These are phyloP conservation scores for Theocolax elegans DNA, from an alignment of 1,140 invertebrate genomes.

Conservation along the genomic window DNA sequence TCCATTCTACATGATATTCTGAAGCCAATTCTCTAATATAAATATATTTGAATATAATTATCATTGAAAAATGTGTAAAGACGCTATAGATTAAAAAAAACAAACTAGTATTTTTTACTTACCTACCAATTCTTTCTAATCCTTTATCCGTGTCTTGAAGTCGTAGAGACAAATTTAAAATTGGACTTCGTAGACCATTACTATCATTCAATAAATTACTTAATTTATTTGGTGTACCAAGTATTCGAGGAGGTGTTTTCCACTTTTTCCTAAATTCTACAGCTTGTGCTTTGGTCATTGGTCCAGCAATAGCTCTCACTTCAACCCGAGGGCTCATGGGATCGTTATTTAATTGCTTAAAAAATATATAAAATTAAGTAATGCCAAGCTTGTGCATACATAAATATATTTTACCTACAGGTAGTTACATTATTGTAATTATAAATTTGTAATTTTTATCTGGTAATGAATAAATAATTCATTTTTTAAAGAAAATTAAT, in stretches of 20 bases:
- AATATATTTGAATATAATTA: constrained; percentile 38
- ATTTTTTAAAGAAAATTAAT: no score
- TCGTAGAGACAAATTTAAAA: constrained; percentile 66
- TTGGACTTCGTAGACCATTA: constrained; percentile 43
- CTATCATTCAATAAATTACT: constrained; percentile 8
- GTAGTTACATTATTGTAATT: no score
- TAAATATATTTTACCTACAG: no score
- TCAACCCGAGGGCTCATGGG: constrained; percentile 76
- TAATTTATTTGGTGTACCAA: constrained; percentile 42
- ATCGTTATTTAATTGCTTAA: constrained; percentile 72
- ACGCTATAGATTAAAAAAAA: constrained; percentile 12
- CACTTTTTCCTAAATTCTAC: constrained; percentile 79
- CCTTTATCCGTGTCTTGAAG: constrained; percentile 85
- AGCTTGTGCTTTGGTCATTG: constrained; percentile 82
- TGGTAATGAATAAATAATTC: constrained; percentile 9
- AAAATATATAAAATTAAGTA: constrained; percentile 45
- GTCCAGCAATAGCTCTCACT: constrained; percentile 85
- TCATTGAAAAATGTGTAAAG: no score
- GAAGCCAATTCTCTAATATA: constrained; percentile 77
- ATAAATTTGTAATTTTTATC: constrained; percentile 15
- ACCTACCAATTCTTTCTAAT: constrained; percentile 84
- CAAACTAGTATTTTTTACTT: constrained; percentile 43
- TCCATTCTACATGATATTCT: constrained; percentile 83
- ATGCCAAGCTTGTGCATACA: no score
- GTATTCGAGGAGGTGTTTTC: constrained; percentile 79